A percentile compares a stretch with the other conserved stretches of the same genome.
Evolutionary conservation across 2,113 vertebrate genomes (phyloP).

Genomic region (Tylochromis polylepis): DNA sequence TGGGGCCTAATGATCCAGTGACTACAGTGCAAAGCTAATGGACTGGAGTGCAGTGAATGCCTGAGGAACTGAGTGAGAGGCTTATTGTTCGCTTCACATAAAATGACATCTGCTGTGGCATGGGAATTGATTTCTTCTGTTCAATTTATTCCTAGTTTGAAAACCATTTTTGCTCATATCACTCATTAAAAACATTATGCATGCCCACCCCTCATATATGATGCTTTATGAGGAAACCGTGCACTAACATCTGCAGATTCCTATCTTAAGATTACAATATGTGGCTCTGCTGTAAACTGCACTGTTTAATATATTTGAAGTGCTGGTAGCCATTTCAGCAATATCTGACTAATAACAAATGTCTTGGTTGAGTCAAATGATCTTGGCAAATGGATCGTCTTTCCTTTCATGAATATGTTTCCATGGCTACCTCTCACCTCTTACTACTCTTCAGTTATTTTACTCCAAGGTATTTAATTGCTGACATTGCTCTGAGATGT

Average conservation of each 20-base stretch:
- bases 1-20: slow-evolving; percentile 55
- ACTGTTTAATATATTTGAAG: not conserved
- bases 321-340: not conserved
- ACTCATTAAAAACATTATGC: not conserved
- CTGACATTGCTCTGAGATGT: not conserved
- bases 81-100: not conserved
- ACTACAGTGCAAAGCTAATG: slow-evolving; percentile 29
- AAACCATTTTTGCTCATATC: not conserved
- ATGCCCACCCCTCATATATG: not conserved
- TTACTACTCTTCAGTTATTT: not conserved
- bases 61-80: not conserved
- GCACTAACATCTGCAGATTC: not conserved
- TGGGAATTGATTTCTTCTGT: not conserved
- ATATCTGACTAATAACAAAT: slow-evolving; percentile 17
- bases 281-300: not conserved
- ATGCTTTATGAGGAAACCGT: not conserved
- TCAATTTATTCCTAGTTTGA: not conserved
- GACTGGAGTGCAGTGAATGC: not conserved
- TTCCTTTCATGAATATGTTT: slow-evolving; percentile 37
- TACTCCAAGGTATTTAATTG: slow-evolving; percentile 12
- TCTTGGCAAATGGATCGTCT: slow-evolving; percentile 2
- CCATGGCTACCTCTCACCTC: slow-evolving; percentile 53
- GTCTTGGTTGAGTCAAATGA: slow-evolving; percentile 31
- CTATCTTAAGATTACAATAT: not conserved
- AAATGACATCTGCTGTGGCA: not conserved